These are phyloP conservation scores for Drosophila robusta DNA, from an alignment of 2,888 invertebrate genomes.

Conservation along the genomic window DNA sequence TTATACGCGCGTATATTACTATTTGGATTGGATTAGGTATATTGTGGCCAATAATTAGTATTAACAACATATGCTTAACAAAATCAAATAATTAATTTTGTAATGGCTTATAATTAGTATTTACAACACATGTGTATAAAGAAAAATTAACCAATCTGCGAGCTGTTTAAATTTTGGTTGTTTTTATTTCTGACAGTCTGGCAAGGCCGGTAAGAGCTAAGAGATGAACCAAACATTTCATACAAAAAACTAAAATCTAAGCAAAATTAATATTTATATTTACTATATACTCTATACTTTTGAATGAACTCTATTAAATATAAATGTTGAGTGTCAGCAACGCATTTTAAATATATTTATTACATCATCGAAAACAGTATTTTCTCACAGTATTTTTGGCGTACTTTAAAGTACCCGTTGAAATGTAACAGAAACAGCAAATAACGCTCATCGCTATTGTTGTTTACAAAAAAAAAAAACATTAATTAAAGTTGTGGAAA, in stretches of 20 bases:
- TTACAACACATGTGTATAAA: neutral
- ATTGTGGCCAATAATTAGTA: slow-evolving; percentile 30
- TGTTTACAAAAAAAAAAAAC: slow-evolving; percentile 61
- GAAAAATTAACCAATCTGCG: neutral
- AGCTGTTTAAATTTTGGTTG: slow-evolving; percentile 7
- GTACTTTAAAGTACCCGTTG: slow-evolving; percentile 7
- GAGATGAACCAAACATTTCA: neutral
- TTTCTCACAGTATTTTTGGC: neutral
- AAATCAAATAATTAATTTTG: neutral
- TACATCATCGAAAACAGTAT: too few relatives aligned
- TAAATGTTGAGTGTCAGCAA: too few relatives aligned
- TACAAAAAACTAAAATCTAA: neutral
- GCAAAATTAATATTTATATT: neutral
- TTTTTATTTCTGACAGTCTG: slow-evolving; percentile 19
- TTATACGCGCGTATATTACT: slow-evolving; percentile 73
- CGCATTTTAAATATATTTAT: too few relatives aligned
- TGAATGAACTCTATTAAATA: neutral
- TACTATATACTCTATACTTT: neutral
- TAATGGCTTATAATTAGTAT: slow-evolving; percentile 25
- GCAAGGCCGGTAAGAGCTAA: slow-evolving; percentile 2
- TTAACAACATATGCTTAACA: neutral
- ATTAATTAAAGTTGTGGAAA: slow-evolving; percentile 42
- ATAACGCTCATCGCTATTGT: slow-evolving; percentile 53
- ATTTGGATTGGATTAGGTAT: slow-evolving; percentile 71
- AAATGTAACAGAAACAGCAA: slow-evolving; percentile 1